Conservation (phyloP, 1,140 invertebrate genomes). For the Lepidurus apus region DNA sequence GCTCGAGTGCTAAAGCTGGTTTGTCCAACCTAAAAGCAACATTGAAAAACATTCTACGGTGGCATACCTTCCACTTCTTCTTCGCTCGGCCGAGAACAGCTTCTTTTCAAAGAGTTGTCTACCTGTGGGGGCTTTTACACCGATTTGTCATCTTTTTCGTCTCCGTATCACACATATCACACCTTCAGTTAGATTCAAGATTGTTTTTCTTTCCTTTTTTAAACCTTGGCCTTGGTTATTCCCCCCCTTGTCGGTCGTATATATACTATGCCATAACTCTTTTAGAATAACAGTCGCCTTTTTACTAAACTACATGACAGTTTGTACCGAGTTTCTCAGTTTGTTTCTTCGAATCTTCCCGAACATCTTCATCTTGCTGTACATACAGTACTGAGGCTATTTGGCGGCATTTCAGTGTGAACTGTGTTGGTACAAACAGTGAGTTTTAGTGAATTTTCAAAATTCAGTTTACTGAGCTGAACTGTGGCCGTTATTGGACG, state of each 20-base stretch:
- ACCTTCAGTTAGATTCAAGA: background rate
- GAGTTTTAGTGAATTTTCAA: too few species aligned
- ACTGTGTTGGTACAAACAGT: too few species aligned
- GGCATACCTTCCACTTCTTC: too few species aligned
- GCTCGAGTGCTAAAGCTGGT: too few species aligned
- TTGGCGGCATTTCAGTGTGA: too few species aligned
- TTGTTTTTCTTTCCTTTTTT: background rate
- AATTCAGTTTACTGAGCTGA: background rate
- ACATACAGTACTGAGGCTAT: too few species aligned
- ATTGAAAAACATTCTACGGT: too few species aligned
- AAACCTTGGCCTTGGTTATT: background rate
- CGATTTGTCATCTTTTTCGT: conserved; percentile 13
- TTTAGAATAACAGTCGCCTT: background rate
- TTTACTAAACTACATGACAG: background rate
- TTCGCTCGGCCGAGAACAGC: too few species aligned
- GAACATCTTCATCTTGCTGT: too few species aligned
- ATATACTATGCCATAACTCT: background rate
- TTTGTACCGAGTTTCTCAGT: too few species aligned
- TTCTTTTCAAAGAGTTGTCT: background rate
- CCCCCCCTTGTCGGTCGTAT: background rate
- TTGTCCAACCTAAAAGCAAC: too few species aligned
- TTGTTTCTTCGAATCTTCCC: too few species aligned
- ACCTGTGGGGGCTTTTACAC: conserved; percentile 17
- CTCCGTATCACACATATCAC: conserved; percentile 11
- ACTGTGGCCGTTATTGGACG: background rate